Evolutionary conservation across 2,888 invertebrate genomes (phyloP).

Genomic region (Rhingia campestris): DNA sequence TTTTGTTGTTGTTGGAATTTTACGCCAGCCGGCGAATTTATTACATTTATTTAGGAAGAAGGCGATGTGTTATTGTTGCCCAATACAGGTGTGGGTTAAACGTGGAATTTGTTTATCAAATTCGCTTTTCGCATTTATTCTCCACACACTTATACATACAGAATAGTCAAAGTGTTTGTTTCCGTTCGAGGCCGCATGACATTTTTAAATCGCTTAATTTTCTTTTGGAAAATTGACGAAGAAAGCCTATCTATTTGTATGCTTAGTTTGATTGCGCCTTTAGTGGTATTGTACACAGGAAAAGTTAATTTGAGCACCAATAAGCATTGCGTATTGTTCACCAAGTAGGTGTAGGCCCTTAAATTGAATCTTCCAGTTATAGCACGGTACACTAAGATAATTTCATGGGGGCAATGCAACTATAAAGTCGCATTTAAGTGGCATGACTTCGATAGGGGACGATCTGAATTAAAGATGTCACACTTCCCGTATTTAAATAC

Average conservation of each 20-base stretch:
- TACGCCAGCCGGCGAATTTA: slow-evolving; percentile 50
- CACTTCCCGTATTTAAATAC: slow-evolving; percentile 45
- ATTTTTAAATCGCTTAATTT: slow-evolving; percentile 59
- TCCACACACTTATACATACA: slow-evolving; percentile 6
- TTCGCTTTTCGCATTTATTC: slow-evolving; percentile 19
- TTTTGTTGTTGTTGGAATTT: slow-evolving; percentile 13
- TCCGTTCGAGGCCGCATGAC: slow-evolving; percentile 23
- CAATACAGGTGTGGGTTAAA: slow-evolving; percentile 58
- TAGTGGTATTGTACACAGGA: slow-evolving; percentile 38
- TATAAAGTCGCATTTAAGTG: slow-evolving; percentile 43
- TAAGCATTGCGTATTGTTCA: slow-evolving; percentile 15
- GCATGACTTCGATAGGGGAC: slow-evolving; percentile 40
- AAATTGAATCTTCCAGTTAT: slow-evolving; percentile 30
- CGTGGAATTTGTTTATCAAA: slow-evolving; percentile 36
- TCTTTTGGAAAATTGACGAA: slow-evolving; percentile 54
- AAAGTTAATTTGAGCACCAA: slow-evolving; percentile 44
- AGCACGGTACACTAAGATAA: slow-evolving; percentile 5
- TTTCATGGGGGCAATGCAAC: slow-evolving; percentile 50
- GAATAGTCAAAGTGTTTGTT: slow-evolving; percentile 51
- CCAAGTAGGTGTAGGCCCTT: slow-evolving; percentile 47
- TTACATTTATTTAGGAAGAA: slow-evolving; percentile 53
- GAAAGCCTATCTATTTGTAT: background rate
- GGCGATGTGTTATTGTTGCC: slow-evolving; percentile 42
- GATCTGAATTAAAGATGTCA: slow-evolving; percentile 37
- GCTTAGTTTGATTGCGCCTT: slow-evolving; percentile 18